phyloP scores from a whole-genome alignment of 2,113 vertebrate species.

The Cyanistes caeruleus region DNA sequence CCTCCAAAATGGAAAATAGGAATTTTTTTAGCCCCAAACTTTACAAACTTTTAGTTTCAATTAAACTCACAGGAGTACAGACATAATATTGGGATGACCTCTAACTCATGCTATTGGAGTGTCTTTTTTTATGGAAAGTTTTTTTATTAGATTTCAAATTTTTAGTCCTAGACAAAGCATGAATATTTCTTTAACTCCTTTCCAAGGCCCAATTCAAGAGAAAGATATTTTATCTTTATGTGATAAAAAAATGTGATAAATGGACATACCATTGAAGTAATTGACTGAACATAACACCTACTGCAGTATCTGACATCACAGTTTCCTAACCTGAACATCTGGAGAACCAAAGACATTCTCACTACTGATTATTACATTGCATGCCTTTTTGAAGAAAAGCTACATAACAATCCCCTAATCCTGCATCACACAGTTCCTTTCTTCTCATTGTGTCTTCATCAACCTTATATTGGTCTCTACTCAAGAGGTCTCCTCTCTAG shows the following conservation, averaged over 20 bases:
- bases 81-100: background rate
- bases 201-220: background rate
- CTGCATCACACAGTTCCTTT: background rate
- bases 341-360: background rate
- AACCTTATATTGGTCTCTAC: background rate
- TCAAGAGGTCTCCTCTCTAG: background rate
- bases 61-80: background rate
- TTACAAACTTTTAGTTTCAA: background rate
- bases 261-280: background rate
- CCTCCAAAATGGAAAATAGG: background rate
- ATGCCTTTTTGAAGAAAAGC: background rate
- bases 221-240: background rate
- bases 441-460: background rate
- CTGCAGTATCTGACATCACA: fast-evolving
- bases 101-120: background rate
- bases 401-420: fast-evolving
- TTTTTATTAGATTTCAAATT: background rate
- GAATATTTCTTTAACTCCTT: background rate
- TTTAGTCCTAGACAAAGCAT: background rate
- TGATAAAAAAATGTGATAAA: too few relatives aligned
- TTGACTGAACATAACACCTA: background rate
- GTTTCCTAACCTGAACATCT: background rate
- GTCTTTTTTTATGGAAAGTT: background rate
- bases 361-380: fast-evolving
- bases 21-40: background rate